Evolutionary conservation across 35 echinoderm and acorn worm species (phyloP), one percentile per base, ranked within the genome.

Genomic region (Apostichopus californicus): DNA sequence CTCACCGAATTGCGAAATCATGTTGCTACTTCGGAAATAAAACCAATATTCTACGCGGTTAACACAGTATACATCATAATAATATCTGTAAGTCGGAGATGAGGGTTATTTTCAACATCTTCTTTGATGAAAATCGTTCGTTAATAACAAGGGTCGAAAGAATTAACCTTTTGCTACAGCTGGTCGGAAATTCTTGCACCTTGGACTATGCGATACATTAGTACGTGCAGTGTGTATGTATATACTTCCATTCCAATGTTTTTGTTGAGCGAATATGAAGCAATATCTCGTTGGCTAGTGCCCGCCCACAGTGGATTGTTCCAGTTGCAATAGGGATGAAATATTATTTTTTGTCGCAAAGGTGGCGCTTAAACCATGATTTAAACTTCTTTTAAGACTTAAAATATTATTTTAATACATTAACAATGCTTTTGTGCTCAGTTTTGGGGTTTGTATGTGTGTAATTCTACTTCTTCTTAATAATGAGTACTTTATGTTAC

Each of bases 1-100:
- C 81, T 85, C 55, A 85, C 81, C 81, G 23, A 85, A 85, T 85
- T 85, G 81, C 81, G 81, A 85, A 85, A 85, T 85, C 81, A 85
- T 85, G 54, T 81, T 81, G 58, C n/a, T 75, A 75, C 17, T 22
- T 75, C 71, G 71, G 71, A 7, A 75, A 18, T 75, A 20, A 75
- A 18, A 75, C 6, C 71, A 22, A 75, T 75, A 75, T 75, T 75
- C 17, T 75, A 22, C 71, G n/a, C 71, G 15, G 24, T 7, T 7
- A 20, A 75, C 14, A 18, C 24, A 75, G 14, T 75, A 22, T 6
- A 18, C 14, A 22, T 75, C 17, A 18, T 75, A 13, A 75, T 75
- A 75, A 4, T 18, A 46, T 46, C 34, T 46, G 34, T 46, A 46
- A 46, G 34, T 46, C 71, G 6, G 11, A 75, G 71, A 75, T 75